phyloP scores from a whole-genome alignment of 2,113 vertebrate species.

The Paramisgurnus dabryanus region DNA sequence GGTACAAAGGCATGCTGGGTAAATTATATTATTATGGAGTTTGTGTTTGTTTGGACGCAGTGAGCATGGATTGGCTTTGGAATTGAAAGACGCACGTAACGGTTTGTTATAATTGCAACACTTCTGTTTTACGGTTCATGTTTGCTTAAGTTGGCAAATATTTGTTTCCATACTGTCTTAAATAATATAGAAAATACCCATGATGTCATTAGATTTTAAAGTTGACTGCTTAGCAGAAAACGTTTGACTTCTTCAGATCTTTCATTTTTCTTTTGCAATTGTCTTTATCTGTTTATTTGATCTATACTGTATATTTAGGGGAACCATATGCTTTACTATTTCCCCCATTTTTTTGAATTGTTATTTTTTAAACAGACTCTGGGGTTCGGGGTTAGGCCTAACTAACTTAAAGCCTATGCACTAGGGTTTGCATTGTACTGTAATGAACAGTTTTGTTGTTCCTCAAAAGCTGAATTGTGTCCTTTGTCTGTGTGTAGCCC shows the following conservation, averaged over 20 bases:
- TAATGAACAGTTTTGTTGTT: slow-evolving; percentile 70
- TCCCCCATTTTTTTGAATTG: background rate
- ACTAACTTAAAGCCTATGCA: slow-evolving; percentile 69
- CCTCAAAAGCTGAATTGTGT: slow-evolving; percentile 81
- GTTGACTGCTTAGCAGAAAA: background rate
- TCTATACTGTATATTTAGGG: slow-evolving; percentile 81
- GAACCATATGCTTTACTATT: slow-evolving; percentile 35
- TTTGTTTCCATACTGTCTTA: slow-evolving; percentile 5
- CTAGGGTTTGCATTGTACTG: slow-evolving; percentile 78
- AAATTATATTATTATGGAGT: background rate
- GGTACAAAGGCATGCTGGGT: slow-evolving; percentile 14
- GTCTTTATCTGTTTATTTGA: slow-evolving; percentile 68
- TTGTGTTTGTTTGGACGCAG: background rate
- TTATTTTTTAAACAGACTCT: slow-evolving; percentile 23
- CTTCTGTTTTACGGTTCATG: background rate
- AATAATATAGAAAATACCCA: background rate
- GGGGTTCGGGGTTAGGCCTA: slow-evolving; percentile 14
- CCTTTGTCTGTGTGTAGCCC: slow-evolving; percentile 83
- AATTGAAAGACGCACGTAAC: background rate
- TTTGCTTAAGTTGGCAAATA: background rate
- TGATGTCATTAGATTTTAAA: background rate
- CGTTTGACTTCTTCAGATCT: background rate
- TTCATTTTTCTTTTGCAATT: slow-evolving; percentile 64
- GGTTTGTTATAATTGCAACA: background rate
- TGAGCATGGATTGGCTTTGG: slow-evolving; percentile 23